A percentile compares a stretch with the other conserved stretches of the same genome.
These are phyloP conservation scores for Tympanuchus pallidicinctus DNA, from an alignment of 2,113 vertebrate species.

Conservation along the genomic window DNA sequence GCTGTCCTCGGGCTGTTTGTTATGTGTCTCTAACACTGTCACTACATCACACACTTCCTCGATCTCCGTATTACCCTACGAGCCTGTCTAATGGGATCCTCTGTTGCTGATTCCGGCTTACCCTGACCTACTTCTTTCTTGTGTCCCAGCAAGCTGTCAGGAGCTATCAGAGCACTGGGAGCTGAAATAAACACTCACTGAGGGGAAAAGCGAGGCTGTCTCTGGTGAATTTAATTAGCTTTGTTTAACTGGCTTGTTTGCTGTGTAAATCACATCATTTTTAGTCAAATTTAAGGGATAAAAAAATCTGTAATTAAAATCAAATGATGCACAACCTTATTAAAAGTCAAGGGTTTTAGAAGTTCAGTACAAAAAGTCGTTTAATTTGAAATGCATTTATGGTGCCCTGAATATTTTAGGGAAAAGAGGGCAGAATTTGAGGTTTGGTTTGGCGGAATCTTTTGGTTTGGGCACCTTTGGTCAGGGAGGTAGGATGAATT, in stretches of 20 bases:
- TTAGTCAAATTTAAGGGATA: slow-evolving; percentile 64
- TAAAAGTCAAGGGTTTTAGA: slow-evolving; percentile 61
- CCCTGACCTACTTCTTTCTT: slow-evolving; percentile 79
- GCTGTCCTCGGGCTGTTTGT: slow-evolving; percentile 74
- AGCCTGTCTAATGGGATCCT: slow-evolving; percentile 78
- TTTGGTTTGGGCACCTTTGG: background rate
- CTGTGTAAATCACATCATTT: slow-evolving; percentile 72
- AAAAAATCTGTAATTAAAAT: slow-evolving; percentile 68
- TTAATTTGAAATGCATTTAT: background rate
- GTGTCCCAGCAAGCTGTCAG: slow-evolving; percentile 76
- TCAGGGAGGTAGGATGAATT: background rate
- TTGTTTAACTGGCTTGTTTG: slow-evolving; percentile 74
- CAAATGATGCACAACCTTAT: slow-evolving; percentile 47
- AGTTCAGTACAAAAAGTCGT: slow-evolving; percentile 34
- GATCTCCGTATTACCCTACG: slow-evolving; percentile 70
- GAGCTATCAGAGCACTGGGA: slow-evolving; percentile 75
- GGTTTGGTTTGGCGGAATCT: background rate
- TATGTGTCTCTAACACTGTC: slow-evolving; percentile 71
- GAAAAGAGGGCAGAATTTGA: background rate
- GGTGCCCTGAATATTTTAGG: background rate
- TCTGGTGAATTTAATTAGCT: slow-evolving; percentile 73
- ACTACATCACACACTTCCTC: slow-evolving; percentile 66
- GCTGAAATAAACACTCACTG: slow-evolving; percentile 76
- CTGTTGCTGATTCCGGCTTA: slow-evolving; percentile 76
- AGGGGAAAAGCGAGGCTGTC: slow-evolving; percentile 69